These are phyloP conservation scores for Morelia viridis DNA, from an alignment of 2,797 vertebrate species.

Conservation along the genomic window DNA sequence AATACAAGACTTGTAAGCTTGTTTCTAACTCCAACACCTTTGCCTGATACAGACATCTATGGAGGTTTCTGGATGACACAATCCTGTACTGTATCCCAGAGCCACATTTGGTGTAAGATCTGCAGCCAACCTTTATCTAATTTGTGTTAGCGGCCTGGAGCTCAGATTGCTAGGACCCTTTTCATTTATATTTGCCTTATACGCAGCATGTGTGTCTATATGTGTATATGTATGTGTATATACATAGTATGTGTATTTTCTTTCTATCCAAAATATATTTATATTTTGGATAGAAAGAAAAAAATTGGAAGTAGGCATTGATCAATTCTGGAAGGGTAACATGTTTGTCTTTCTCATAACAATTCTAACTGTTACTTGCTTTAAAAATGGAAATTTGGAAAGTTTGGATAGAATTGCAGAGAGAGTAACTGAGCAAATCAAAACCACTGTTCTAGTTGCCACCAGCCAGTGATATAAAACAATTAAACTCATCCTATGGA, in stretches of 20 bases:
- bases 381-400: constrained; percentile 21
- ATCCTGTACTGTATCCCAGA: neutral
- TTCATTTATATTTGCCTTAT: neutral
- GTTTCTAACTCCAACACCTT: neutral
- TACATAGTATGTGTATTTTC: too few species aligned
- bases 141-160: neutral
- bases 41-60: neutral
- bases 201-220: too few species aligned
- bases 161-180: neutral
- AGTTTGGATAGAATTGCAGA: constrained; percentile 39
- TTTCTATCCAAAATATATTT: neutral
- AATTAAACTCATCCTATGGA: constrained; percentile 70
- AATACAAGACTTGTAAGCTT: neutral
- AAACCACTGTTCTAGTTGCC: constrained; percentile 64
- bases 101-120: neutral
- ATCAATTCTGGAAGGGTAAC: neutral
- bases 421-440: constrained; percentile 61
- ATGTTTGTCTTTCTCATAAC: neutral
- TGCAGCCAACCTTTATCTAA: neutral
- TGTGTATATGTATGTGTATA: too few species aligned
- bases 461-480: constrained; percentile 60
- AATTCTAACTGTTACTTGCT: neutral
- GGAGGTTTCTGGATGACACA: neutral
- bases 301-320: neutral
- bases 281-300: neutral